Evolutionary conservation across 2,888 invertebrate species (phyloP), one percentile per base, ranked within the genome.

Genomic region (Nomada flava): DNA sequence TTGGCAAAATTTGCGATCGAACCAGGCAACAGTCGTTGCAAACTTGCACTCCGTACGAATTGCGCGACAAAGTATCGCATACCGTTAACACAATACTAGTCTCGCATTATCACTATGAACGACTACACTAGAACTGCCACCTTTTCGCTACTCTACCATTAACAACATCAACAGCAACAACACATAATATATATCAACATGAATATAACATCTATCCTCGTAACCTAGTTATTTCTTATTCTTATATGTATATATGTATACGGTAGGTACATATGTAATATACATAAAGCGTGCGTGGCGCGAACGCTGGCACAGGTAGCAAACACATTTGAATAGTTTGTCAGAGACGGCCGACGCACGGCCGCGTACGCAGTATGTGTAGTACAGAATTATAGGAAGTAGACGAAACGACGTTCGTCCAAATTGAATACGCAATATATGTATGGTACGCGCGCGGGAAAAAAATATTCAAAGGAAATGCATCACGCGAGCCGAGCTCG

Each of bases 101-200:
- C 72, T 53, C 79, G 52, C 69, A 47, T 67, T 70, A 69, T 65
- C 62, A 29, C 74, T 84, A 87, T 59, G 74, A 78, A 89, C 82
- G 73, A 82, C 81, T 85, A 70, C 57, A 29, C 52, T 77, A 81
- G 63, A 70, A 76, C 80, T 88, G 75, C 73, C 74, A 84, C 60
- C 82, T 77, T 82, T 57, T 72, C 68, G 69, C 83, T 90, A 92
- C 72, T 81, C 90, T 90, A 93, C 86, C 85, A 87, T 92, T 92
- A 93, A 93, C 91, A 93, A 93, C 93, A 93, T 92, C 91, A 93
- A 93, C 93, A 93, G 91, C 93, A 93, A 93, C 91, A 93, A 93
- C 93, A 93, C 92, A 91, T 92, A 92, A 91, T 93, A 91, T 36
- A 47, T 90, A 89, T 92, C 90, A 93, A 92, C 92, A 89, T 89